Evolutionary conservation across 2,113 vertebrate species (phyloP).

Genomic region (Halichoerus grypus): DNA sequence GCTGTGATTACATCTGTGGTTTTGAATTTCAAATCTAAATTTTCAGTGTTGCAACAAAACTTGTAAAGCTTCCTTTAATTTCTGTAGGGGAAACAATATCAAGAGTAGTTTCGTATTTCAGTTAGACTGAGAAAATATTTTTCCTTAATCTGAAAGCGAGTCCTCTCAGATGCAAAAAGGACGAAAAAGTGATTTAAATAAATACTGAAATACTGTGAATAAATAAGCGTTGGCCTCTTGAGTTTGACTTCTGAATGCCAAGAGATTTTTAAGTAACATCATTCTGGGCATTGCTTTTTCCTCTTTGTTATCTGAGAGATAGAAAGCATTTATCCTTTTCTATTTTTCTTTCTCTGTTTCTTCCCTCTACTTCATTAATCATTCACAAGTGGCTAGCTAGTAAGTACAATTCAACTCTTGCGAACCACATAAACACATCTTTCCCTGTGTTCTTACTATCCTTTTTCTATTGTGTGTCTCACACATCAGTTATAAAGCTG

Average conservation of each 20-base stretch:
- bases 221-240: slow-evolving; percentile 56
- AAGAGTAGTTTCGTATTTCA: slow-evolving; percentile 32
- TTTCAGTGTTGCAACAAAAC: slow-evolving; percentile 62
- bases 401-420: slow-evolving; percentile 48
- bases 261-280: slow-evolving; percentile 10
- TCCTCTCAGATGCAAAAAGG: slow-evolving; percentile 51
- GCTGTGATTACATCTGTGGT: slow-evolving; percentile 80
- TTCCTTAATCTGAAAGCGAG: slow-evolving; percentile 49
- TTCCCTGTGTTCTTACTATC: neutral
- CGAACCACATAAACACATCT: neutral
- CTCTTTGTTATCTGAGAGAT: slow-evolving; percentile 1
- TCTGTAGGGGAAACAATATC: slow-evolving; percentile 41
- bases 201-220: slow-evolving; percentile 64
- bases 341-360: neutral
- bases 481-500: neutral
- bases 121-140: slow-evolving; percentile 35
- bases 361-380: slow-evolving; percentile 1
- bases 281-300: neutral
- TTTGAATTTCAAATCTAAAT: slow-evolving; percentile 75
- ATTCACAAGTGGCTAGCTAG: slow-evolving; percentile 52
- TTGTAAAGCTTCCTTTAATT: slow-evolving; percentile 63
- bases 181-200: slow-evolving; percentile 54
- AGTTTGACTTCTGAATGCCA: slow-evolving; percentile 36
- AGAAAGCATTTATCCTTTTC: neutral
- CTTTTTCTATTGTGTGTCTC: neutral